phyloP scores from a whole-genome alignment of 2,888 invertebrate species.

The Andricus curvator region DNA sequence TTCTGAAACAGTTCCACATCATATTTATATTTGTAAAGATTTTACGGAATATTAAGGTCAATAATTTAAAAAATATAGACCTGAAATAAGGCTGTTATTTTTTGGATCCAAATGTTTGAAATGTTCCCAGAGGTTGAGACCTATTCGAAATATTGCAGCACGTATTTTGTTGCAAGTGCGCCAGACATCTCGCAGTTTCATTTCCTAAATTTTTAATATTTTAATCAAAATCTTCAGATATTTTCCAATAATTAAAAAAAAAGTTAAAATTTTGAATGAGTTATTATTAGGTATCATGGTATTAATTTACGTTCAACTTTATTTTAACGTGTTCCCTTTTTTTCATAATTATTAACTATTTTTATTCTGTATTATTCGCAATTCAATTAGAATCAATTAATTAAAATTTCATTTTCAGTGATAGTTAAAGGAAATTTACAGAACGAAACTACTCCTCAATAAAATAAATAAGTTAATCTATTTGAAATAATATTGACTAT shows the following conservation, averaged over 20 bases:
- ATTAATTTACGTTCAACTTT: too few species aligned
- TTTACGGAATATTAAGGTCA: not conserved
- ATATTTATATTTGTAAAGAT: conserved; percentile 6
- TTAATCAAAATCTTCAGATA: conserved; percentile 24
- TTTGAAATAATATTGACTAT: too few species aligned
- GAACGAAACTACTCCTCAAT: too few species aligned
- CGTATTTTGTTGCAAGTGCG: conserved; percentile 90
- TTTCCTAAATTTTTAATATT: conserved; percentile 61
- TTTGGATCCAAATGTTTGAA: conserved; percentile 85
- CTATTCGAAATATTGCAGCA: conserved; percentile 86
- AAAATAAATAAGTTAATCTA: too few species aligned
- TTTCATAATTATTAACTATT: not conserved
- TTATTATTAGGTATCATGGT: not conserved
- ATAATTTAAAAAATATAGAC: conserved; percentile 68
- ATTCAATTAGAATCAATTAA: too few species aligned
- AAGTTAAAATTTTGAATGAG: too few species aligned
- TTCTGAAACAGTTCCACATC: conserved; percentile 78
- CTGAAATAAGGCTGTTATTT: conserved; percentile 85
- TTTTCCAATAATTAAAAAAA: not conserved
- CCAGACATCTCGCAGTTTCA: conserved; percentile 85
- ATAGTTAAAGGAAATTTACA: too few species aligned
- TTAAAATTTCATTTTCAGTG: too few species aligned
- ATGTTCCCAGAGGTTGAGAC: conserved; percentile 86
- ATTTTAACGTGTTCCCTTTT: too few species aligned
- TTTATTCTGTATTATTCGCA: too few species aligned